phyloP scores from a whole-genome alignment of 1,140 invertebrate species.

The Sarcophaga peregrina region DNA sequence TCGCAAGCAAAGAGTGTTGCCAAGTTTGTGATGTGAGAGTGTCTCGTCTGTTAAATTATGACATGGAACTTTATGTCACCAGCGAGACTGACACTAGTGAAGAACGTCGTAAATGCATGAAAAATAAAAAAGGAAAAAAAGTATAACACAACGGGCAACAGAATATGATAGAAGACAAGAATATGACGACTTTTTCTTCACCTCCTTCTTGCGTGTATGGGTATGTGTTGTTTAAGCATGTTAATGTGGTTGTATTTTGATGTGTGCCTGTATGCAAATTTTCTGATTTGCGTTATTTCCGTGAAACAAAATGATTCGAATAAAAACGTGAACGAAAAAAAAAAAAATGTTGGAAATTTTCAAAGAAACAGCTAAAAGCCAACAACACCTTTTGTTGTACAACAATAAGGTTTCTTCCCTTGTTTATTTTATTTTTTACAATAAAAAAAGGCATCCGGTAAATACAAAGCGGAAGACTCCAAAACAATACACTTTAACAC shows the following conservation, averaged over 20 bases:
- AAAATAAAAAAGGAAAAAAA: not conserved
- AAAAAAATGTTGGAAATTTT: not conserved
- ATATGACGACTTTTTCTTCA: not conserved
- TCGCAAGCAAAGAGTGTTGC: no score
- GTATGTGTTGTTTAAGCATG: no score
- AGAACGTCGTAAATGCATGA: constrained; percentile 20
- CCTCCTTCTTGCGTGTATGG: not conserved
- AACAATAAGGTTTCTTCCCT: not conserved
- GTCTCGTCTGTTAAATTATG: constrained; percentile 24
- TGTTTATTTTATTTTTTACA: not conserved
- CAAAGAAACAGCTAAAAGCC: not conserved
- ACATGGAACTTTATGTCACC: constrained; percentile 33
- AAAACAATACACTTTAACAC: constrained; percentile 33
- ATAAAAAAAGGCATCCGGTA: constrained; percentile 3
- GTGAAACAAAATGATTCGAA: constrained; percentile 27
- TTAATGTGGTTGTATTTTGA: not conserved
- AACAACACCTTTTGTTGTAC: not conserved
- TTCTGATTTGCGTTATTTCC: constrained; percentile 30
- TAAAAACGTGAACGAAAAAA: not conserved
- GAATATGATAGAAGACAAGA: not conserved
- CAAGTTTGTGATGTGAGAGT: not conserved
- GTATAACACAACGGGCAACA: no score
- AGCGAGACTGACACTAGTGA: constrained; percentile 17
- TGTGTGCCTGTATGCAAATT: constrained; percentile 13
- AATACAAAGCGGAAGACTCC: constrained; percentile 28